Evolutionary conservation across 2,888 invertebrate species (phyloP), one percentile per base, ranked within the genome.

Genomic region (Lasioglossum villosulum): DNA sequence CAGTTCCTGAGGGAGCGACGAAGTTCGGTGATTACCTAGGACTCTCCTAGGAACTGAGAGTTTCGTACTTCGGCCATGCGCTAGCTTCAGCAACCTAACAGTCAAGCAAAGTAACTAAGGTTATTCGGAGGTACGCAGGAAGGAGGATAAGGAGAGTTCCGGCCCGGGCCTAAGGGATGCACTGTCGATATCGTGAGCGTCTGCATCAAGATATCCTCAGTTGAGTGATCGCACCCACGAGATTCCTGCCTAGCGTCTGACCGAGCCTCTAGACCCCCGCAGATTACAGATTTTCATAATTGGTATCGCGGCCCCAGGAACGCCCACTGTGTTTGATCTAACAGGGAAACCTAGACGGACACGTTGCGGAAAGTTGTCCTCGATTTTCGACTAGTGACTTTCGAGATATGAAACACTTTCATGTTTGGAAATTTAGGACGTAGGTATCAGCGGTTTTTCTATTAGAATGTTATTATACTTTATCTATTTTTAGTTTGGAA

Each of bases 11-110:
- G 95, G 94, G 95, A 95, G 93, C 91, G 82, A 81, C 94, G 94
- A 95, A 95, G 95, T 95, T 95, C 94, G 94, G 94, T 95, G 95
- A 95, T 95, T 95, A 95, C 95, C 95, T 93, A 94, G 94, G 95
- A 93, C 93, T 95, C 94, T 94, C 95, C 93, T 92, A 94, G 94
- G 94, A 94, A 92, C 88, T 88, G 89, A 88, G 93, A 95, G 94
- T 95, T 95, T 94, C 95, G 93, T 94, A 94, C 95, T 95, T 95
- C 92, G 93, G 92, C 91, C 90, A 91, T 92, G 91, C 93, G 90
- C 92, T 90, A 90, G 92, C 93, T 93, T 93, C 92, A 90, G 92
- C 91, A 93, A 93, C 93, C 94, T 93, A 94, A 94, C 94, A 93
- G 93, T 93, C 93, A 92, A 90, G 93, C 92, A 94, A 94, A 95